Evolutionary conservation across 30 jellyfish, hydroid and myxozoan genomes (phyloP), one percentile per base, ranked within the genome.

Genomic region (Rhopilema esculentum): DNA sequence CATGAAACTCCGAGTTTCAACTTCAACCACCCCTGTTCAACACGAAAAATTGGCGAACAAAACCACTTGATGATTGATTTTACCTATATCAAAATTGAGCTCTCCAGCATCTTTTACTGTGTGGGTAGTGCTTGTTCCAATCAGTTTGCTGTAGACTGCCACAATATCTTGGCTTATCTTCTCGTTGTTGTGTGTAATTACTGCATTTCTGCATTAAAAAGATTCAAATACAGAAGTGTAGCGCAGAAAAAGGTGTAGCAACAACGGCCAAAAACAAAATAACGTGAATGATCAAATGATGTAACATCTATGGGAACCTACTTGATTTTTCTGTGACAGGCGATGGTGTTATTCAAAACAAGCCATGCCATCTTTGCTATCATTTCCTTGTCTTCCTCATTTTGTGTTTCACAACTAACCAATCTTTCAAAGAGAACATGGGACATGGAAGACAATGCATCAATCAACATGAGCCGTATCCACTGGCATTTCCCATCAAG

Each of bases 81-180:
- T 72, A 84, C 92, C 92, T 29, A 22, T 71, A 32, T 23, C 74
- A 72, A 84, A 84, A 51, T 71, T 68, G 50, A 84, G 27, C 49
- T 84, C 92, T 19, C 27, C 66, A 23, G 77, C 75, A 71, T 84
- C 92, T 22, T 84, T 84, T 49, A 71, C 20, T 31, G 31, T 20
- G 25, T 84, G 92, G 20, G 79, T 53, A 9, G 83, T n/a, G 25
- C 53, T 75, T 16, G 67, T 67, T 16, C 87, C 92, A 84, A 84
- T 27, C 73, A 84, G 6, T 26, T 84, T 70, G 78, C 84, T 66
- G 76, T 84, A 84, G 24, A 84, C 81, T 27, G 27, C 86, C 16
- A 84, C 28, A 16, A 72, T 62, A 27, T 84, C 92, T 70, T 72
- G 63, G 62, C 81, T 70, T 61, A 69, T 79, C 24, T 20, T 17